phyloP scores from a whole-genome alignment of 2,797 vertebrate genomes.

The Taeniopygia guttata region DNA sequence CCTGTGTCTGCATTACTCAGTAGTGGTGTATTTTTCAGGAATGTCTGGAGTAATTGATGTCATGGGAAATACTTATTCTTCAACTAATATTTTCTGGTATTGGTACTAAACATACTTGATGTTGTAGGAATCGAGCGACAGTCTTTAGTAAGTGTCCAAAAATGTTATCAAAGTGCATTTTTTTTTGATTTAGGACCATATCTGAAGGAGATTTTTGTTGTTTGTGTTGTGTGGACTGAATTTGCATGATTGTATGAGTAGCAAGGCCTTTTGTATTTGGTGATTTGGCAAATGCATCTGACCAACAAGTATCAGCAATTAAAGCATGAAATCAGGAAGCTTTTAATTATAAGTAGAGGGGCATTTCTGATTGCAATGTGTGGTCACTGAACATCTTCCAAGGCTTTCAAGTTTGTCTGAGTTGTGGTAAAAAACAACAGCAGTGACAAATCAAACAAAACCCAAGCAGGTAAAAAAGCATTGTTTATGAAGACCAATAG shows the following conservation, averaged over 20 bases:
- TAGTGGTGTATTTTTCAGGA: background rate
- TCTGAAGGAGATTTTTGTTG: background rate
- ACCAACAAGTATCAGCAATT: background rate
- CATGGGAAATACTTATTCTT: background rate
- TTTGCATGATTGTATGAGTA: background rate
- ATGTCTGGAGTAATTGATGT: background rate
- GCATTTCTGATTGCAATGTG: background rate
- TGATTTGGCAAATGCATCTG: background rate
- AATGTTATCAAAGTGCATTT: background rate
- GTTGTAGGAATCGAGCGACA: background rate
- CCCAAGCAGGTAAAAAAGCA: background rate
- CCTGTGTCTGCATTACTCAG: background rate
- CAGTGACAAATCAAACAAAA: background rate
- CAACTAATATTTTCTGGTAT: background rate
- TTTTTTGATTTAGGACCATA: background rate
- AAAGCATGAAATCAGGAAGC: background rate
- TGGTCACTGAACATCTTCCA: background rate
- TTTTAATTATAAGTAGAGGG: background rate
- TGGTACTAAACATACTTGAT: background rate
- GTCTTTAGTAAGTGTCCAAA: background rate
- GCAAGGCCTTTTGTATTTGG: background rate
- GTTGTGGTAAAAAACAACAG: background rate
- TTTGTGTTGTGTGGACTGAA: background rate
- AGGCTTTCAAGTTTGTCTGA: background rate
- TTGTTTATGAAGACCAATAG: background rate